Conservation (phyloP, 92 coral and sea anemone species). For the Paragorgia papillata region DNA sequence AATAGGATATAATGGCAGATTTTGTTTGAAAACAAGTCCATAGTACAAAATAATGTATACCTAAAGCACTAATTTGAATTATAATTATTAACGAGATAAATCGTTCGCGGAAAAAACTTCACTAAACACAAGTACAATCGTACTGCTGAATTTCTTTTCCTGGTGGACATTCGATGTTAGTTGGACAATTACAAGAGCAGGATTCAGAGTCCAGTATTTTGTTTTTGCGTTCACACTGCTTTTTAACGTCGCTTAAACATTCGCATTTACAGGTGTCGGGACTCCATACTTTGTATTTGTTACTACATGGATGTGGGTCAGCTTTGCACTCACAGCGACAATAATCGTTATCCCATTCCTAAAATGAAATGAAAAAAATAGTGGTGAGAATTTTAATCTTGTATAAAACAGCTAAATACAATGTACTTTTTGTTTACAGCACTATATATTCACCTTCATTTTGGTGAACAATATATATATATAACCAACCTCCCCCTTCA, state of each 20-base stretch:
- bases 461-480: no score
- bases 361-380: background rate
- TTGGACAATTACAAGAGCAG: slow-evolving; percentile 50
- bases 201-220: slow-evolving; percentile 55
- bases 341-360: slow-evolving; percentile 15
- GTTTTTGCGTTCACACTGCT: slow-evolving; percentile 47
- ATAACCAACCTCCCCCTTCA: no score
- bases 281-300: slow-evolving; percentile 56
- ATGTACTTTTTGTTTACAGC: no score
- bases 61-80: no score
- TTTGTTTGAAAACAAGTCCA: no score
- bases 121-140: slow-evolving; percentile 4
- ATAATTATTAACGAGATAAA: no score
- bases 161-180: slow-evolving; percentile 2
- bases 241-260: slow-evolving; percentile 50
- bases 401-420: no score
- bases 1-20: no score
- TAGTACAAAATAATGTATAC: no score
- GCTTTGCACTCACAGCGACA: slow-evolving; percentile 7
- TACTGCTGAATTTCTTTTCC: background rate
- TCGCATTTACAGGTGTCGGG: slow-evolving; percentile 72
- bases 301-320: background rate
- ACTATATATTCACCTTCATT: no score
- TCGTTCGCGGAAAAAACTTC: no score
- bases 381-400: background rate